Base-by-base conservation (phyloP, 2,888 invertebrate species). In the Megamerina dolium region DNA sequence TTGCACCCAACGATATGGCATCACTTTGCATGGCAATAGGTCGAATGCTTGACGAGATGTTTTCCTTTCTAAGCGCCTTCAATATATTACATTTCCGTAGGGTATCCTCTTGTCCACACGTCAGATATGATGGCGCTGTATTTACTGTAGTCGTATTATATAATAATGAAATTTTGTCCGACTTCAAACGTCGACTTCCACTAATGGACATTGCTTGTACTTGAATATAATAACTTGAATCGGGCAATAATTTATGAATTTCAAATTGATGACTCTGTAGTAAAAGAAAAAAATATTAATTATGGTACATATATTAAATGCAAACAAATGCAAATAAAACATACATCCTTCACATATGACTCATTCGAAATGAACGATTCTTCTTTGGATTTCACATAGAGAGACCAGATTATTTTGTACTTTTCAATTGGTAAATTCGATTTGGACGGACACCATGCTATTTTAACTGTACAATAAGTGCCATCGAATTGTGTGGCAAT, bases 321-420 rank as follows among this genome's bases (percentile, higher is more conserved):
- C n/a, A n/a, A n/a, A n/a, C n/a, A n/a, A n/a, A n/a, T n/a, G n/a
- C n/a, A n/a, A n/a, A n/a, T n/a, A n/a, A n/a, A 8, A 42, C 59
- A 56, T 57, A 68, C 71, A 54, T 68, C 68, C 50, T 61, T 63
- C 2, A 70, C 67, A 42, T 60, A 68, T 12, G 61, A 60, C 30
- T 64, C 61, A 27, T 61, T 55, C 6, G 61, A 57, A 37, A 64
- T 59, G n/a, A 70, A 46, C 0, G 71, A 70, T 33, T 63, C 63
- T 43, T 64, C 64, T 26, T 59, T 54, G 23, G 81, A 82, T 45
- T 77, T 76, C 1, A 85, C 76, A 20, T 84, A 74, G 37, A 81
- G 73, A 49, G 85, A 85, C 84, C 86, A 86, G 59, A 79, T 83
- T 4, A 87, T 80, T 59, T 83, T 84, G 64, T 86, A 87, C 54